Evolutionary conservation across 2,797 vertebrate species (phyloP).

Genomic region (Pelochelys cantorii): DNA sequence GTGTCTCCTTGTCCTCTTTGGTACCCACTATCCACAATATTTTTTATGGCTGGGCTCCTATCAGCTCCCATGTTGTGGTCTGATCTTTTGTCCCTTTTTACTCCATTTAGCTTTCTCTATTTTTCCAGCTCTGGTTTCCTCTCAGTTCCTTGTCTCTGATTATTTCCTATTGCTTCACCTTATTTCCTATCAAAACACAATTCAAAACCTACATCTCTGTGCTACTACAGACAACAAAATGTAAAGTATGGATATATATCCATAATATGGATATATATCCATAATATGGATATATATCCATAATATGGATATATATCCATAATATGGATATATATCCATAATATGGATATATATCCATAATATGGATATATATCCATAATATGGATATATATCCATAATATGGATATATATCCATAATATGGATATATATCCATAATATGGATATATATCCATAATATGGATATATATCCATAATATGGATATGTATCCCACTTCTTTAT

Average conservation of each 20-base stretch:
- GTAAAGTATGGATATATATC: not conserved
- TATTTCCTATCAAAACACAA: not conserved
- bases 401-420: fast-evolving
- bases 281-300: too few species aligned
- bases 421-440: not conserved
- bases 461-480: not conserved
- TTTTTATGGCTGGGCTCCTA: not conserved
- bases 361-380: fast-evolving
- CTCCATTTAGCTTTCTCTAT: not conserved
- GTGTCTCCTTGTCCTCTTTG: not conserved
- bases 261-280: not conserved
- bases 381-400: not conserved
- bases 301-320: not conserved
- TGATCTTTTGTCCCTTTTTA: not conserved
- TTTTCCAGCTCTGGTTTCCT: not conserved
- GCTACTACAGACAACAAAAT: not conserved
- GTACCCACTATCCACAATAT: not conserved
- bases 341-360: not conserved
- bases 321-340: not conserved
- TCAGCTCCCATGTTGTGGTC: not conserved
- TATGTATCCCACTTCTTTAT: not conserved
- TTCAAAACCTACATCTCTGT: not conserved
- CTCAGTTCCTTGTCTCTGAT: not conserved
- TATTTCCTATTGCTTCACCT: not conserved
- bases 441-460: not conserved